Conservation (phyloP, 2,888 invertebrate genomes). For the Ischnus inquisitorius region DNA sequence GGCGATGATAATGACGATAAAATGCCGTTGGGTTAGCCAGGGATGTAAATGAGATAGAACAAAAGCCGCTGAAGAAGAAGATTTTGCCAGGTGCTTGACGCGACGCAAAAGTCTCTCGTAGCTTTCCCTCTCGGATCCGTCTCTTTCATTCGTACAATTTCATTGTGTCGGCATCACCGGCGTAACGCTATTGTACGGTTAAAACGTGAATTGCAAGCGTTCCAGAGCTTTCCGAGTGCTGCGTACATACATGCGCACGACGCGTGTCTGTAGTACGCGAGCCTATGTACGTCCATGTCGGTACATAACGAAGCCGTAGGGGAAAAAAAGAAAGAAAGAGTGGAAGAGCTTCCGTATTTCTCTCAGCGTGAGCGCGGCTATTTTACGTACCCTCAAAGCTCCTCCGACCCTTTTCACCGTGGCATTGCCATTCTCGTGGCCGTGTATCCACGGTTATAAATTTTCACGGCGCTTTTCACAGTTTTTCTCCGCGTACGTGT, state of each 20-base stretch:
- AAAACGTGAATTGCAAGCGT: conserved; percentile 7
- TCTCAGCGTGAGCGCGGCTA: conserved; percentile 11
- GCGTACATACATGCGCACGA: background rate
- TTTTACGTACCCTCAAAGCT: conserved; percentile 62
- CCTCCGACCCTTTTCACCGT: conserved; percentile 42
- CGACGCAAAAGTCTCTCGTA: conserved; percentile 9
- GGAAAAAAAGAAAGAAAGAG: conserved; percentile 4
- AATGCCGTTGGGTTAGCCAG: background rate
- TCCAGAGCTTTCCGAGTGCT: background rate
- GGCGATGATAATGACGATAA: conserved; percentile 15
- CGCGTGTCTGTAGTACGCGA: background rate
- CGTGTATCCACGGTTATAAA: conserved; percentile 67
- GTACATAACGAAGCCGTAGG: conserved; percentile 56
- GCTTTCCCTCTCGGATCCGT: conserved; percentile 7
- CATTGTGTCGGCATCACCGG: background rate
- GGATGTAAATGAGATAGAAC: conserved; percentile 10
- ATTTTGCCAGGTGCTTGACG: background rate
- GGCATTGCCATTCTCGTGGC: conserved; percentile 37
- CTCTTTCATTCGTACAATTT: conserved; percentile 3
- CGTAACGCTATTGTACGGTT: conserved; percentile 19
- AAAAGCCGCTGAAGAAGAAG: background rate
- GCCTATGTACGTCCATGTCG: background rate
- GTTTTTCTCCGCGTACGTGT: conserved; percentile 62
- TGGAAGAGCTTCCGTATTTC: conserved; percentile 37
- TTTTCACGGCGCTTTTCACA: conserved; percentile 72